Evolutionary conservation across 2,888 invertebrate genomes (phyloP), one percentile per base, ranked within the genome.

Genomic region (Clivina fossor): DNA sequence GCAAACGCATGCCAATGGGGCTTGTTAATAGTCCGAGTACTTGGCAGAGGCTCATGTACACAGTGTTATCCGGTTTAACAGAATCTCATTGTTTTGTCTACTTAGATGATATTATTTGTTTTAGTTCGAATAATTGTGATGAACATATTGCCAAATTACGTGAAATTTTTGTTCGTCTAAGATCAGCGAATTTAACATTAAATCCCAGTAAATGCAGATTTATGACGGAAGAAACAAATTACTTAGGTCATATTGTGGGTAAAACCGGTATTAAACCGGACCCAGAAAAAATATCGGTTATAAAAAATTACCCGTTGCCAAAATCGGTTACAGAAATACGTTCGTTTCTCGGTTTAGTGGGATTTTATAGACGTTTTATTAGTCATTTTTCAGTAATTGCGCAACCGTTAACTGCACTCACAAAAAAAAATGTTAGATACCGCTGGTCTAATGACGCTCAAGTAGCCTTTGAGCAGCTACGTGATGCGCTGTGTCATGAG

Each of bases 21-120:
- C 56, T 69, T 3, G 43, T 58, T 1, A 65, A 65, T 28, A 62
- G 65, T 1, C 64, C 64, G 5, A 48, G 59, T 2, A 64, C 64
- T 4, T 69, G 65, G 57, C 66, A 67, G 49, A 43, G 66, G 2
- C 48, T 67, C n/a, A 66, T 68, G 64, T 62, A 66, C 28, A 30
- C 48, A 1, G 60, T 66, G 4, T 53, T 68, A 7, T 35, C 55
- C 0, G 66, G 61, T 4, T 49, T 68, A 33, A 62, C 56, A 5
- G 59, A 37, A 15, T 28, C 40, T 1, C 47, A 56, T 18, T 60
- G 58, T 32, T 57, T 55, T 26, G 58, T 59, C n/a, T 69, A 68
- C 43, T 22, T 61, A 13, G 58, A 62, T 33, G 62, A 62, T 37
- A 56, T 60, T 1, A 60, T 61, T 7, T 30, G 48, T 24, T 61